Conservation (phyloP, 2,888 invertebrate genomes). For the Vannuccia rotundouncinata region DNA sequence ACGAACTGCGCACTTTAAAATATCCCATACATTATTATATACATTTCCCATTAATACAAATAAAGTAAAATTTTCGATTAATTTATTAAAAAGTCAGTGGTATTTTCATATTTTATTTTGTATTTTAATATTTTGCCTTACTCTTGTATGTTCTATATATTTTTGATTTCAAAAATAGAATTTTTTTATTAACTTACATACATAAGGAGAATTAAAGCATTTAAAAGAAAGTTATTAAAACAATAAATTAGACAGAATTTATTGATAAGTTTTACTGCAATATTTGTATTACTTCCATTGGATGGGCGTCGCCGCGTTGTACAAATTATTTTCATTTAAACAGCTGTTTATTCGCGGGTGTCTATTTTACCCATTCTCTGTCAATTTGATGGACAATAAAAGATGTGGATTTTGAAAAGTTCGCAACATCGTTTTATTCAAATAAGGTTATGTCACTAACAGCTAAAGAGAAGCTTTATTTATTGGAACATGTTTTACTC, state of each 20-base stretch:
- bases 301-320: not conserved
- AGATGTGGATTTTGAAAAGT: too few species aligned
- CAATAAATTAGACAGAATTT: not conserved
- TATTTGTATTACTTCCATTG: not conserved
- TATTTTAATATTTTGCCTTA: too few species aligned
- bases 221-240: not conserved
- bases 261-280: not conserved
- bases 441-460: too few species aligned
- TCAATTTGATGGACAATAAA: too few species aligned
- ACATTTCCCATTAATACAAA: too few species aligned
- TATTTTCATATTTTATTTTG: too few species aligned
- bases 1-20: too few species aligned
- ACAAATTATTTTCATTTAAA: not conserved
- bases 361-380: not conserved
- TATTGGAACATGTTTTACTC: not conserved
- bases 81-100: too few species aligned
- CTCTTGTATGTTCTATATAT: not conserved
- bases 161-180: not conserved
- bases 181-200: not conserved
- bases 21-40: too few species aligned
- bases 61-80: too few species aligned
- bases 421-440: too few species aligned
- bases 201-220: not conserved
- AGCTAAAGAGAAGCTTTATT: not conserved
- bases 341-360: too few species aligned